Conservation (phyloP, 2,113 vertebrate genomes). For the Rhinolophus ferrumequinum region DNA sequence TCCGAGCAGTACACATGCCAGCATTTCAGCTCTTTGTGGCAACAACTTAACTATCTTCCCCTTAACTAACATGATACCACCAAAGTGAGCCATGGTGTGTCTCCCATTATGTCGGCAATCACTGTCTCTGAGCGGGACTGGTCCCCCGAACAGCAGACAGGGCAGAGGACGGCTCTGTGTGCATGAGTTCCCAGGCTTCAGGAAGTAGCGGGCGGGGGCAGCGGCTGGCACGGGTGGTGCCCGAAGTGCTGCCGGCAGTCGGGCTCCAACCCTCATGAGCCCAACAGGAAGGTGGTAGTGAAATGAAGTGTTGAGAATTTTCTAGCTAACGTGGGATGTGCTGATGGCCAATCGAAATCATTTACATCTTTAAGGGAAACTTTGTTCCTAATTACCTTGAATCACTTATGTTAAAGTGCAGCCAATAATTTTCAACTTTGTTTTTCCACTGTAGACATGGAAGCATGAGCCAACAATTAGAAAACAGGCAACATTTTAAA, state of each 20-base stretch:
- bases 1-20: fast-evolving
- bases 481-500: not conserved
- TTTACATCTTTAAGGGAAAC: slow-evolving; percentile 56
- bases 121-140: fast-evolving
- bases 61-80: fast-evolving
- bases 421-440: not conserved
- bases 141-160: not conserved
- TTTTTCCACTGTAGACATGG: not conserved
- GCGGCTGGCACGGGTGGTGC: not conserved
- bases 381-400: not conserved
- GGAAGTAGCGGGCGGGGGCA: fast-evolving
- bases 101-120: too few relatives aligned
- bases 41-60: not conserved
- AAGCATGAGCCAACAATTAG: not conserved
- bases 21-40: fast-evolving
- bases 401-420: not conserved
- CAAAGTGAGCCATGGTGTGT: fast-evolving
- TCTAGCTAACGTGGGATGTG: not conserved
- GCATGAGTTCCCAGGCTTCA: fast-evolving
- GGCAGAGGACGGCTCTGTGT: too few relatives aligned
- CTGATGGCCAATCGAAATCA: not conserved
- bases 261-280: not conserved
- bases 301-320: slow-evolving; percentile 42
- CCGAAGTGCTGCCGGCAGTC: not conserved
- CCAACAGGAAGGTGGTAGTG: not conserved